Evolutionary conservation across 2,113 vertebrate genomes (phyloP), one percentile per base, ranked within the genome.

Genomic region (Silurus asotus): DNA sequence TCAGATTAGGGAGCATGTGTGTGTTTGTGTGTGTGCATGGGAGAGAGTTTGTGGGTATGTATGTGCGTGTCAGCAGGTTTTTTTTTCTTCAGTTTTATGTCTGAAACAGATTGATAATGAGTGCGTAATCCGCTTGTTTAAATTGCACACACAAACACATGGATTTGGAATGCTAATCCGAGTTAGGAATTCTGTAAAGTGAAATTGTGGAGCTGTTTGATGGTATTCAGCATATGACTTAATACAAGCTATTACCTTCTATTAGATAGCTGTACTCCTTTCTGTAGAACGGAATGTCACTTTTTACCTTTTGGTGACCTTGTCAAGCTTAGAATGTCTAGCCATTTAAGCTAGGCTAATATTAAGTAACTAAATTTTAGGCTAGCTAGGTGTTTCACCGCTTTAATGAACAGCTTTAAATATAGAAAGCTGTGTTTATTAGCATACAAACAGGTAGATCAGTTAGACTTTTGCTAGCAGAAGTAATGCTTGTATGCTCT

Each of bases 1-100:
- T 83, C 7, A 92, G 94, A 95, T 95, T 95, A 95, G 88, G 90
- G 84, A 88, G 90, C 87, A 90, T 93, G 90, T 90, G 84, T 78
- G 90, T 91, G 88, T 87, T 75, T 74, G 90, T 85, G 15, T 78
- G 55, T 69, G 55, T 82, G n/a, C n/a, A n/a, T 72, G 28, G 61
- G 48, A 79, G 76, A 87, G 83, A 79, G 67, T 84, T 83, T 88
- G 80, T 82, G n/a, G 59, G 74, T 86, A 82, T 51, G 37, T 84
- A 89, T 55, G 37, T 85, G 37, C 61, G 28, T 81, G 81, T 88
- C 83, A 82, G 72, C 77, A 65, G 48, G 65, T 88, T 74, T 78
- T 78, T 78, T 59, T 81, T 49, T 55, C 28, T 37, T 37, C 28
- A 37, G 28, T 53, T 69, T 55, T 55, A 76, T 88, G 7, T 85